Conservation (phyloP, 2,113 vertebrate genomes). For the Cheirogaleus medius region DNA sequence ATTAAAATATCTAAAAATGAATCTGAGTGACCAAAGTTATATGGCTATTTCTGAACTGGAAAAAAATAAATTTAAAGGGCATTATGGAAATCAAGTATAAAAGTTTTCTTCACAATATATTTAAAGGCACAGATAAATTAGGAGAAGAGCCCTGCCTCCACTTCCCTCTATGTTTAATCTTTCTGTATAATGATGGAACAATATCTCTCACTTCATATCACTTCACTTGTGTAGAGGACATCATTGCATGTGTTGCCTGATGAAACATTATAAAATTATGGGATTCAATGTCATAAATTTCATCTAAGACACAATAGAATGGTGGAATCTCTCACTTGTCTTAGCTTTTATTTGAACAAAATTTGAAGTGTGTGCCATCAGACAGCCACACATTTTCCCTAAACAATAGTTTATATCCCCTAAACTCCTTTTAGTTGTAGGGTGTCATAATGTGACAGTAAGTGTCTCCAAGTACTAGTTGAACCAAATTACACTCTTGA, state of each 20-base stretch:
- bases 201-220: background rate
- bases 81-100: background rate
- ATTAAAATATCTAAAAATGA: background rate
- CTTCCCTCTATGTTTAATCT: background rate
- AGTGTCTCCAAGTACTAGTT: constrained; percentile 64
- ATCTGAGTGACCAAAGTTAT: background rate
- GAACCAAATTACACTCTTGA: constrained; percentile 61
- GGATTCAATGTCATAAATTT: constrained; percentile 16
- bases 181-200: background rate
- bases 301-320: constrained; percentile 49
- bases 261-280: constrained; percentile 47
- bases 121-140: background rate
- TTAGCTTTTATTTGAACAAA: constrained; percentile 63
- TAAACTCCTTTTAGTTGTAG: constrained; percentile 58
- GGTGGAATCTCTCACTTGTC: constrained; percentile 52
- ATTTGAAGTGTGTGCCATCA: constrained; percentile 32
- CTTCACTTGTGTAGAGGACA: background rate
- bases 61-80: background rate
- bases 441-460: constrained; percentile 60
- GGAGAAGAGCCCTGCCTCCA: background rate
- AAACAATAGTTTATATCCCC: constrained; percentile 48
- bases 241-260: background rate
- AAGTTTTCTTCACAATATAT: background rate
- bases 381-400: constrained; percentile 33
- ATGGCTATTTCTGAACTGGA: background rate